Base-by-base conservation (phyloP, 1,140 invertebrate genomes). In the Archivesica marissinica region DNA sequence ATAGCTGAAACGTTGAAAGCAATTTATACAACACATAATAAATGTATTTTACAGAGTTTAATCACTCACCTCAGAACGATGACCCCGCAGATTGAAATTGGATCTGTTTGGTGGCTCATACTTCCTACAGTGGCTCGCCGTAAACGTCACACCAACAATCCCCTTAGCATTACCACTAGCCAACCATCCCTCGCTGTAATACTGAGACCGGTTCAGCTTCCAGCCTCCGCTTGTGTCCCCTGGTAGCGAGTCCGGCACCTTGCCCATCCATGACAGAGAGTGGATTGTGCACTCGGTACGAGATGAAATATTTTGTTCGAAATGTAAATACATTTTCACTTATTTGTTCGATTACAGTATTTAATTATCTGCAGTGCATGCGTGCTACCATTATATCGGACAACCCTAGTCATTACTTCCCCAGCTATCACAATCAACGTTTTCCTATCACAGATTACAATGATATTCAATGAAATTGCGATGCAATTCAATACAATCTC, bases 101-200 rank as follows among this genome's bases (percentile, higher is more conserved):
- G 98, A 98, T 77, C 99, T 95, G n/a, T 90, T 89, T 15, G 93
- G 93, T 13, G 92, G 88, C 15, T 94, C 92, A 83, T 92, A 90
- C 44, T 88, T 92, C 59, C 89, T 86, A 87, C 92, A 98, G 94
- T 98, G 97, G 75, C 97, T 97, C 28, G 98, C 97, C 38, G 98
- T 99, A 94, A 98, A 99, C 44, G 98, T 99, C 41, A 99, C 98
- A 78, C 98, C 98, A 78, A 99, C 98, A 86, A 99, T 96, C 28
- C 98, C 98, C 86, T 98, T 96, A 64, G 97, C 96, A 94, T 99
- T 99, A 86, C 98, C 98, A 50, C 97, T 98, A 64, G 98, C 98
- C 91, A 99, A 94, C 98, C 98, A 99, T n/a, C 98, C 98, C 94
- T 99, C 98, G 95, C 99, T 97, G 92, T 99, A 99, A 93, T 99